Evolutionary conservation across 2,113 vertebrate species (phyloP), one percentile per base, ranked within the genome.

Genomic region (Halichoerus grypus): DNA sequence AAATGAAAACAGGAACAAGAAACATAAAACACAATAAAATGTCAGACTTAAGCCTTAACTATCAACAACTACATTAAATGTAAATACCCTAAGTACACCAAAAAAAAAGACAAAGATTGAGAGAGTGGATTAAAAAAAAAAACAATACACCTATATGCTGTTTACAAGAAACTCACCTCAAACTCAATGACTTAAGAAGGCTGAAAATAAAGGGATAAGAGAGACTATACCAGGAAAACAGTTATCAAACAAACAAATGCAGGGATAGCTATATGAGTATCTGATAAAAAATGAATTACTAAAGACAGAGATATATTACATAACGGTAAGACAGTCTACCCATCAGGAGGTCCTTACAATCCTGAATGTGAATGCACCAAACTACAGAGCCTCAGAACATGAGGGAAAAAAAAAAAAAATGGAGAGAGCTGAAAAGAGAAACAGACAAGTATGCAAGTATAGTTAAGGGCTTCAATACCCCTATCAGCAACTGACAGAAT

Each of bases 391-490:
- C 88, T 71, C 65, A 28, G 55, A 59, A 16, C 6, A 57, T 0
- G n/a, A 18, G 72, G 69, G 16, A 10, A 69, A n/a, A 28, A 46
- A 46, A 46, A 46, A 19, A 42, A 31, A 26, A 65, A 3, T 4
- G 28, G 61, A 69, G 26, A 72, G 65, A 61, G 39, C 59, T 21
- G 0, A 18, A 4, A 31, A 71, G 46, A 22, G 7, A 67, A 7
- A 12, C 3, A 33, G 42, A 12, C 63, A 57, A 33, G 53, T 3
- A 28, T 31, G 14, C 69, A 61, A 46, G 28, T 1, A 67, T 0
- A 24, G 15, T 9, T 0, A 4, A 1, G 26, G 49, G 39, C 46
- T 9, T 0, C 12, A 39, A 15, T 24, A 39, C 9, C n/a, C 13
- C 77, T 16, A 15, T 3, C 46, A 39, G 87, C 67, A 24, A 63